Base-by-base conservation (phyloP, 2,888 invertebrate genomes). In the Cyrtodaria siliqua region DNA sequence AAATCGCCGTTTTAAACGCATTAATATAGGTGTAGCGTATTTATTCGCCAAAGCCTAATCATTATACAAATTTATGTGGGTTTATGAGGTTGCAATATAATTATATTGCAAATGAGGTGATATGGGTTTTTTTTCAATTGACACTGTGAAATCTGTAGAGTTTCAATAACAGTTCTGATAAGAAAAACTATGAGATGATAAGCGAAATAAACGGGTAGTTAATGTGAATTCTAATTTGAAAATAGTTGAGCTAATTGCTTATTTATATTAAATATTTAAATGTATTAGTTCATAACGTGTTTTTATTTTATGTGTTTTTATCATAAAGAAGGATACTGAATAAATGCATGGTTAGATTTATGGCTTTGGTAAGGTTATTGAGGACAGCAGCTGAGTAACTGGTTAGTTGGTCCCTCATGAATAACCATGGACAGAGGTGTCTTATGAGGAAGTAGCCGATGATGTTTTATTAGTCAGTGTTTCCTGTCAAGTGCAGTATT, bases 1-100 rank as follows among this genome's bases (percentile, higher is more conserved):
- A 68, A 62, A 68, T 68, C 57, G 47, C 69, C 75, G 75, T 75
- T 75, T 60, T 76, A 71, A 71, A 76, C 71, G 71, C 61, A 76
- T 76, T 76, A 71, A 50, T 33, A 44, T 62, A 67, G 66, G 66
- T 67, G 76, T 67, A 71, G 47, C 76, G 50, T 70, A 71, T 70
- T 76, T 67, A 68, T 69, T 64, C 42, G 42, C 47, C 52, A 74
- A 74, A 59, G 47, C 62, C 57, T 67, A 66, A 76, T 76, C 57
- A 67, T 70, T 67, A 71, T 76, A 67, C 71, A 71, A 76, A 76
- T 76, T 70, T 66, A 67, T 56, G 67, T 38, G 40, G 62, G 53
- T 69, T 63, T 63, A 69, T 69, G 42, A 62, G 60, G 56, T 44
- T 57, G 20, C 42, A 14, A 59, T 38, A 68, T 62, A 74, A 74